Conservation (phyloP, 2,797 vertebrate species). For the Chromobotia macracanthus region DNA sequence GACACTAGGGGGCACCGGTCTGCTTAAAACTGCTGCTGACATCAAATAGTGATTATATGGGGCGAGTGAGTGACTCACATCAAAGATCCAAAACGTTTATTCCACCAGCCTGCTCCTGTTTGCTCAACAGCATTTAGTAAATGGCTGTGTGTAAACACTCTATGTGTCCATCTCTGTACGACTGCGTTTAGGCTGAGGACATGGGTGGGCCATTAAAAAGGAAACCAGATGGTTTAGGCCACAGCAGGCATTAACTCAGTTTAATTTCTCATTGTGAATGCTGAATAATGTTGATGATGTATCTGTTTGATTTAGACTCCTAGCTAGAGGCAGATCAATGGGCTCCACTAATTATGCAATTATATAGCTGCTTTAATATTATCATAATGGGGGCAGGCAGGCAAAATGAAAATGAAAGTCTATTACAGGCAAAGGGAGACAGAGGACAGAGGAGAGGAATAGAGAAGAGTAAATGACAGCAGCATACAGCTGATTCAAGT, state of each 20-base stretch:
- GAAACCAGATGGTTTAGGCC: constrained; percentile 66
- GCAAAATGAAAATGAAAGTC: constrained; percentile 50
- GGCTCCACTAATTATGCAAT: constrained; percentile 66
- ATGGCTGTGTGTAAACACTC: too few species aligned
- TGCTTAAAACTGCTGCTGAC: constrained; percentile 11
- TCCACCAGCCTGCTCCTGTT: constrained; percentile 24
- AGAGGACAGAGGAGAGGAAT: constrained; percentile 14
- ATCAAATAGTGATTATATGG: not conserved
- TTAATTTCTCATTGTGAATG: constrained; percentile 60
- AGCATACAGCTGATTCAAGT: not conserved
- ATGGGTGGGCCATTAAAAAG: constrained; percentile 59
- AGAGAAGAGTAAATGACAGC: not conserved
- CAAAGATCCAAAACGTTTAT: constrained; percentile 63
- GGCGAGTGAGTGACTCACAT: constrained; percentile 42
- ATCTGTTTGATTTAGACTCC: constrained; percentile 61
- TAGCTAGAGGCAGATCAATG: constrained; percentile 57
- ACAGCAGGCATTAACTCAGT: constrained; percentile 51
- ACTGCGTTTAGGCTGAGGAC: constrained; percentile 40
- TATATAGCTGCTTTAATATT: constrained; percentile 59
- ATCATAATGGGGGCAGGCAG: constrained; percentile 40
- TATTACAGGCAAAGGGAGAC: constrained; percentile 48
- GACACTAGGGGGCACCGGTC: constrained; percentile 37
- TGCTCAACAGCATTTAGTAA: constrained; percentile 50
- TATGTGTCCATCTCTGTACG: constrained; percentile 48
- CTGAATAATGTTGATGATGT: constrained; percentile 56